Conservation (phyloP, 2,888 invertebrate species). For the Macropis europaea region DNA sequence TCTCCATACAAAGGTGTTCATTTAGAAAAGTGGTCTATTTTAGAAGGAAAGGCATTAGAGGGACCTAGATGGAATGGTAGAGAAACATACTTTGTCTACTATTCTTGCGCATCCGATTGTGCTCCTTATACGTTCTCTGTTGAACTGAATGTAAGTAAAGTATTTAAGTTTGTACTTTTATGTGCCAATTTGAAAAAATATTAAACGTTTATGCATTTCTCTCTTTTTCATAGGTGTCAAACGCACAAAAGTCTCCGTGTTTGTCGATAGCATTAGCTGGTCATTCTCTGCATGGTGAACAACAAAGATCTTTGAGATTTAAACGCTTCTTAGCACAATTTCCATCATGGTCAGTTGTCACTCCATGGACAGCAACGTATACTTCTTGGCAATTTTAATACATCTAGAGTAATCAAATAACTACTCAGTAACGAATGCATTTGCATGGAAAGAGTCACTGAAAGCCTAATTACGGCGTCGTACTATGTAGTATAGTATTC, state of each 20-base stretch:
- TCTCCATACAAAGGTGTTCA: conserved; percentile 83
- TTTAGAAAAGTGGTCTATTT: conserved; percentile 83
- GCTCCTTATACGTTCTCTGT: conserved; percentile 83
- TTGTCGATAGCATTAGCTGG: conserved; percentile 84
- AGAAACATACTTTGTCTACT: conserved; percentile 86
- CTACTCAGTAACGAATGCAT: background rate
- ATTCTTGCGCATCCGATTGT: conserved; percentile 83
- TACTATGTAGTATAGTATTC: conserved; percentile 23
- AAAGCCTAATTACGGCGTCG: conserved; percentile 36
- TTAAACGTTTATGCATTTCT: conserved; percentile 24
- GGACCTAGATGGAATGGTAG: conserved; percentile 82
- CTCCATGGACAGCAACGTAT: conserved; percentile 87
- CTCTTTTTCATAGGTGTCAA: conserved; percentile 76
- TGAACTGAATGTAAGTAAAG: conserved; percentile 83
- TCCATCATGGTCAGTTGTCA: conserved; percentile 85
- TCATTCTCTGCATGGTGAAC: conserved; percentile 83
- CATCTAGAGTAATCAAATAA: background rate
- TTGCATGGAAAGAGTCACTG: conserved; percentile 11
- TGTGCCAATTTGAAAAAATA: background rate
- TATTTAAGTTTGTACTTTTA: background rate
- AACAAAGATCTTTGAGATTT: conserved; percentile 81
- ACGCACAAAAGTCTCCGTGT: conserved; percentile 76
- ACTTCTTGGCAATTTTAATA: conserved; percentile 83
- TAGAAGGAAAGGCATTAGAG: conserved; percentile 81
- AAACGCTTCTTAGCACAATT: conserved; percentile 82